Percentiles rank a stretch among this genome's conserved stretches.
phyloP scores from a whole-genome alignment of 2,797 vertebrate species.

The Pangasius krempfi region DNA sequence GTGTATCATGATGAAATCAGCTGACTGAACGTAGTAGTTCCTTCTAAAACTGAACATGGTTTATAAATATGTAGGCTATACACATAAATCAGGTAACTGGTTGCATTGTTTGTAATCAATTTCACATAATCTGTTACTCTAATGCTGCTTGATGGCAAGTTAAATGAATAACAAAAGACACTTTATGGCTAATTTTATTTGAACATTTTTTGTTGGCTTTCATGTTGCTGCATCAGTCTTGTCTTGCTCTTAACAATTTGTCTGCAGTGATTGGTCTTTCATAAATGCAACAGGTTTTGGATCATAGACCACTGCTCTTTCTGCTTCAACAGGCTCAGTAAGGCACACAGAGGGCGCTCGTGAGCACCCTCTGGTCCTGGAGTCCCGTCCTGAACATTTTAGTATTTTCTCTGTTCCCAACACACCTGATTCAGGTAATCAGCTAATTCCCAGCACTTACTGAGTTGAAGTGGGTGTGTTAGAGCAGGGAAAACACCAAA shows the following conservation, averaged over 20 bases:
- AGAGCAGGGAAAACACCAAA: not conserved
- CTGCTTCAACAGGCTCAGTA: not conserved
- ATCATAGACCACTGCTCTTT: not conserved
- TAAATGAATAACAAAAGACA: not conserved
- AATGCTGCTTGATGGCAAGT: not conserved
- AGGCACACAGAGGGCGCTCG: constrained; percentile 13
- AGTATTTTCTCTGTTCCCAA: not conserved
- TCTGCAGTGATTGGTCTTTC: not conserved
- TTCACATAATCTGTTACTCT: not conserved
- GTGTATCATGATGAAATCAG: not conserved
- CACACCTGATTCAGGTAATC: not conserved
- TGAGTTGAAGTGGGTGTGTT: not conserved
- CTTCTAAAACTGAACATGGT: not conserved
- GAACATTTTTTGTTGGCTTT: not conserved
- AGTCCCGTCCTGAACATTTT: not conserved
- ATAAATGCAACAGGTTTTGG: not conserved
- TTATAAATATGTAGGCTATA: not conserved
- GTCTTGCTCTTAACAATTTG: too few species aligned
- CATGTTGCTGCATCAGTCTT: not conserved
- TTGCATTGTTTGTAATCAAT: not conserved
- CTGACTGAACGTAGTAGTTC: not conserved
- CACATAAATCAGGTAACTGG: not conserved
- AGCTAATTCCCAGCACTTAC: not conserved
- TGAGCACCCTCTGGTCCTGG: not conserved
- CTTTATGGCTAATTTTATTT: not conserved